Conservation (phyloP, 2,888 invertebrate genomes). For the Lasioglossum leucozonium region DNA sequence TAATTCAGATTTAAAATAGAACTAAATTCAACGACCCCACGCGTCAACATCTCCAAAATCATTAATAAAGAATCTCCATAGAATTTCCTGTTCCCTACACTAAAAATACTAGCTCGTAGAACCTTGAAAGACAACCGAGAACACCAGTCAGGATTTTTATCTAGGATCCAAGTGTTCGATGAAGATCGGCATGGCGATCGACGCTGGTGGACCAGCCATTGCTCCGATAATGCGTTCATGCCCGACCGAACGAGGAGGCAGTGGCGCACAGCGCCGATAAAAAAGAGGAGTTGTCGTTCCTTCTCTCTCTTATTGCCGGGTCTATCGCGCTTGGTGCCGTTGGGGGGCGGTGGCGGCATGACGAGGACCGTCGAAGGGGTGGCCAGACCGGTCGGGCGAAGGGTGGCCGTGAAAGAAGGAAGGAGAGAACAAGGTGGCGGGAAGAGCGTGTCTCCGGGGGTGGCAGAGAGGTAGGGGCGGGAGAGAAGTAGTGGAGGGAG, state of each 20-base stretch:
- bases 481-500: slow-evolving; percentile 61
- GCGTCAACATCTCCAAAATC: neutral
- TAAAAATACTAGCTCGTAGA: neutral
- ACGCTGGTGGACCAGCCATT: slow-evolving; percentile 79
- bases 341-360: slow-evolving; percentile 75
- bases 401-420: slow-evolving; percentile 58
- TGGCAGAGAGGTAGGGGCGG: slow-evolving; percentile 37
- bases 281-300: slow-evolving; percentile 77
- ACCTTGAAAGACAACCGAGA: neutral
- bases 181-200: slow-evolving; percentile 18
- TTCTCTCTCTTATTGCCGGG: slow-evolving; percentile 68
- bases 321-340: slow-evolving; percentile 70
- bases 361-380: slow-evolving; percentile 73
- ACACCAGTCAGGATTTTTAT: neutral
- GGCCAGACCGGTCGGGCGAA: slow-evolving; percentile 64
- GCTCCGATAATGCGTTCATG: slow-evolving; percentile 83
- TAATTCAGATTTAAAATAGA: neutral
- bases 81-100: neutral
- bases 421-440: slow-evolving; percentile 46
- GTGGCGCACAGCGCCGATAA: slow-evolving; percentile 82
- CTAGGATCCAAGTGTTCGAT: too few species aligned
- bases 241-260: slow-evolving; percentile 80
- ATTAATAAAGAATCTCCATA: neutral
- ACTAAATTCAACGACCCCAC: too few species aligned
- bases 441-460: slow-evolving; percentile 43